phyloP scores from a whole-genome alignment of 2,888 invertebrate genomes.

The Nudaria mundana region DNA sequence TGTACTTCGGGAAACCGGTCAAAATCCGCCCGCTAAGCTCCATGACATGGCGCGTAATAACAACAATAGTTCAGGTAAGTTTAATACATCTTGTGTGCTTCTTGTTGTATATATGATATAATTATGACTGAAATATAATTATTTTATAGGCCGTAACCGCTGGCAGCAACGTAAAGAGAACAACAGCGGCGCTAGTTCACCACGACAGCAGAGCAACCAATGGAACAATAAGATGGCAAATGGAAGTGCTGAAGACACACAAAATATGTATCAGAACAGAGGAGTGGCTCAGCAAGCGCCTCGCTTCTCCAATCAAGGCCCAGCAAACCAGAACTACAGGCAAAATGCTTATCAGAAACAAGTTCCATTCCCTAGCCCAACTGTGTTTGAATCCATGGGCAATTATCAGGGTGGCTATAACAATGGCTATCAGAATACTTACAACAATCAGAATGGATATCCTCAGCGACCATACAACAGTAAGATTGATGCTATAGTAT shows the following conservation, averaged over 20 bases:
- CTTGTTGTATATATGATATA: not conserved
- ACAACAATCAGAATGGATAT: constrained; percentile 72
- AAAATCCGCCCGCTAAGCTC: constrained; percentile 90
- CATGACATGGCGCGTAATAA: constrained; percentile 85
- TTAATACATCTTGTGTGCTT: not conserved
- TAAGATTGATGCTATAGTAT: constrained; percentile 32
- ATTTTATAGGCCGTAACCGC: constrained; percentile 73
- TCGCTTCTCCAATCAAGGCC: constrained; percentile 73
- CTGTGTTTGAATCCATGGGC: constrained; percentile 80
- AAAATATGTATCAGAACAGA: constrained; percentile 61
- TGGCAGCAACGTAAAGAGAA: constrained; percentile 84
- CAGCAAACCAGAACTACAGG: constrained; percentile 64
- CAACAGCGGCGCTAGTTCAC: constrained; percentile 72
- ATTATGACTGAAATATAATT: not conserved
- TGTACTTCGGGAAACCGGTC: constrained; percentile 96
- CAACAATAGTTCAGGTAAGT: constrained; percentile 70
- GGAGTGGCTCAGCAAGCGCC: constrained; percentile 68
- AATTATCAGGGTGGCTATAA: constrained; percentile 80
- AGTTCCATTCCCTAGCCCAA: constrained; percentile 81
- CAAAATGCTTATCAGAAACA: constrained; percentile 77
- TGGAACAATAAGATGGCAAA: constrained; percentile 77
- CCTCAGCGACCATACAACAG: constrained; percentile 71
- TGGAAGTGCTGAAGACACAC: constrained; percentile 50
- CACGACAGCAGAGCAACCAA: constrained; percentile 76
- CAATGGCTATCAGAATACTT: constrained; percentile 76